A percentile compares a stretch with the other conserved stretches of the same genome.
These are phyloP conservation scores for Leuciscus waleckii DNA, from an alignment of 2,797 vertebrate genomes.

Conservation along the genomic window DNA sequence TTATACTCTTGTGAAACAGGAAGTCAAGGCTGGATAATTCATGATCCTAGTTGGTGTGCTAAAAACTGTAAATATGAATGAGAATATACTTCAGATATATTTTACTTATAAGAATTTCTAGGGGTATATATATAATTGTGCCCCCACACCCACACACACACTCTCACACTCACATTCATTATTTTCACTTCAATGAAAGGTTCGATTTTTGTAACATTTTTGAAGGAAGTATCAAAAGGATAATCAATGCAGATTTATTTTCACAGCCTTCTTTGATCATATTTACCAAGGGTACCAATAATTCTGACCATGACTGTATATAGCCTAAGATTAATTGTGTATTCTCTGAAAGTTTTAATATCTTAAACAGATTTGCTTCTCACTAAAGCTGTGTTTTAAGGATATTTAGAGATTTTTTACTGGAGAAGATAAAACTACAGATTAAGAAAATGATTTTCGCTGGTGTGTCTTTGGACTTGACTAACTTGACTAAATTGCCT, in stretches of 20 bases:
- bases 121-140: too few relatives aligned
- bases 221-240: background rate
- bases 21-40: too few relatives aligned
- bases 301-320: background rate
- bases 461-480: background rate
- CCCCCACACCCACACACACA: too few relatives aligned
- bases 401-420: background rate
- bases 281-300: background rate
- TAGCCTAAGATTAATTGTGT: background rate
- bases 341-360: background rate
- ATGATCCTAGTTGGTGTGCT: too few relatives aligned
- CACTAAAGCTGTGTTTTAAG: background rate
- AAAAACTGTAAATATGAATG: too few relatives aligned
- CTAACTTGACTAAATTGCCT: background rate
- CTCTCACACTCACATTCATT: too few relatives aligned
- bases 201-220: background rate
- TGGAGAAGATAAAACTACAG: background rate
- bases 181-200: background rate
- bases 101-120: too few relatives aligned
- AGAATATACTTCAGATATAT: too few relatives aligned
- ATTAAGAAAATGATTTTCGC: constrained; percentile 5
- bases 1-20: too few relatives aligned
- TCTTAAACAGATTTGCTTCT: background rate
- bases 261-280: background rate
- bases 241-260: background rate